Evolutionary conservation across 2,113 vertebrate species (phyloP).

Genomic region (Falco punctatus): DNA sequence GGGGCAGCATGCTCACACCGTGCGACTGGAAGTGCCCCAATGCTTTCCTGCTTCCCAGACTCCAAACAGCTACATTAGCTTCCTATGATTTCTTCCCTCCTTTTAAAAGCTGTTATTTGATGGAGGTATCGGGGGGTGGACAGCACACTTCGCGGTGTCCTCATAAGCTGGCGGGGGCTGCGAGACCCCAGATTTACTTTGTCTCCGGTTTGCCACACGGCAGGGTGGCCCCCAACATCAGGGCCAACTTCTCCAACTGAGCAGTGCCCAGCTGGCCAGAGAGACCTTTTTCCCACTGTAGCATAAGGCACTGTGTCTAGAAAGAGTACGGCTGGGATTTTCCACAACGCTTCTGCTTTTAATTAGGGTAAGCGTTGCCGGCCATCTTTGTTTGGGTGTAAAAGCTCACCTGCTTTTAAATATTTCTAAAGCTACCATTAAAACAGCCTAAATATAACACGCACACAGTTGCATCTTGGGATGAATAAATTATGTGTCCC

Average conservation of each 20-base stretch:
- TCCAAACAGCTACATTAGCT: neutral
- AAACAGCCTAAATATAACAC: slow-evolving; percentile 71
- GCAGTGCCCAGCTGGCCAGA: slow-evolving; percentile 65
- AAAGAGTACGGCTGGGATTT: slow-evolving; percentile 55
- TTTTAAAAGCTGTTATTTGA: neutral
- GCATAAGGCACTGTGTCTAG: slow-evolving; percentile 60
- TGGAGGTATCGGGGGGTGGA: neutral
- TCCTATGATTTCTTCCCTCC: fast-evolving
- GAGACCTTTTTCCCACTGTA: slow-evolving; percentile 53
- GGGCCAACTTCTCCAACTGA: slow-evolving; percentile 28
- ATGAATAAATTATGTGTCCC: slow-evolving; percentile 74
- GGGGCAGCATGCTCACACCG: neutral
- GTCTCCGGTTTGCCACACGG: neutral
- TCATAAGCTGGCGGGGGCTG: neutral
- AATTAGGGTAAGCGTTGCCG: slow-evolving; percentile 65
- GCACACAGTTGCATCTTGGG: slow-evolving; percentile 71
- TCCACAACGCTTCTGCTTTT: slow-evolving; percentile 61
- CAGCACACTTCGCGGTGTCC: neutral
- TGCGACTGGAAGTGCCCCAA: neutral
- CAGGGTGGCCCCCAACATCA: neutral
- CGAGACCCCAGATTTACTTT: neutral
- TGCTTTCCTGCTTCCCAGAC: neutral
- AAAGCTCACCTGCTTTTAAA: slow-evolving; percentile 74
- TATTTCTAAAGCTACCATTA: slow-evolving; percentile 74
- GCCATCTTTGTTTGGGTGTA: slow-evolving; percentile 73